Evolutionary conservation across 2,113 vertebrate species (phyloP), one percentile per base, ranked within the genome.

Genomic region (Eulacestoma nigropectus): DNA sequence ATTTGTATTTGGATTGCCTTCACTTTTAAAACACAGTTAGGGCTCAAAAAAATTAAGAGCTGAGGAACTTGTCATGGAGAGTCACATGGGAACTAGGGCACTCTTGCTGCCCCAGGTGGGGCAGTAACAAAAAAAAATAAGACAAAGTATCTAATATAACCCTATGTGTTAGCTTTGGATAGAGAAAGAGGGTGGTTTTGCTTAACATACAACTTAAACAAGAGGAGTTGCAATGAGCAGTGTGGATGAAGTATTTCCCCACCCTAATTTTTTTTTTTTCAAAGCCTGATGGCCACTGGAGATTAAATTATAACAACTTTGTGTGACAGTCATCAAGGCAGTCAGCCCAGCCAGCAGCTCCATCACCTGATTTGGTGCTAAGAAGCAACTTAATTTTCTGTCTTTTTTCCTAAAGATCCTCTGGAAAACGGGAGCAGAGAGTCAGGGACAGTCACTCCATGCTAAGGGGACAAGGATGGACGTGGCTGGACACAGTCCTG

Each of bases 221-320:
- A 80, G 6, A 70, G 13, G 20, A 78, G 6, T 13, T 52, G 15
- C 32, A 44, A 8, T 1, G 0, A 35, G 13, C 0, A 2, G 9
- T 29, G 39, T 35, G 39, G 26, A 50, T 29, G 6, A 59, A 65
- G 9, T 19, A 37, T 63, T 74, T 62, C 9, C 70, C 29, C 20
- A 57, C 7, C 2, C 6, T 32, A 14, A 18, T 3, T 4, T 55
- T 91, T 41, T 3, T 4, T 55, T 91, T 41, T 39, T 68, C 21
- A 26, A 26, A 63, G 27, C 23, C 41, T 53, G 19, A 14, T 39
- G 18, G 35, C 7, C 21, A 42, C 10, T 18, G 25, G 8, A 41
- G 26, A 41, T 42, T 8, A 60, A 72, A 62, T 70, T 44, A 22
- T 9, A 30, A 64, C 55, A 68, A 8, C 1, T 1, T n/a, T 41